Conservation (phyloP, 2,113 vertebrate species). For the Lycocorax pyrrhopterus region DNA sequence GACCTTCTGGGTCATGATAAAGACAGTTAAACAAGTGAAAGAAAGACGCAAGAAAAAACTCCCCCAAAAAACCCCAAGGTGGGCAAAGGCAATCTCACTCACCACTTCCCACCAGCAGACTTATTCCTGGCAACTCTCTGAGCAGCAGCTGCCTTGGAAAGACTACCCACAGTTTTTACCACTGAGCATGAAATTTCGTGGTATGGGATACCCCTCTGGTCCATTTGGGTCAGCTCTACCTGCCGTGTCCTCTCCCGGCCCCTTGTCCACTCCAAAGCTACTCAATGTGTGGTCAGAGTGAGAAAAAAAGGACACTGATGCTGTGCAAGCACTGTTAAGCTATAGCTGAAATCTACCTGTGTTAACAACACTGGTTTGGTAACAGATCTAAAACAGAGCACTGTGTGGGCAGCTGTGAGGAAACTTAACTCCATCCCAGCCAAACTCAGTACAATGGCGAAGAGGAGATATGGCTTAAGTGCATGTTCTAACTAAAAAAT, state of each 20-base stretch:
- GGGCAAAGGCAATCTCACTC: background rate
- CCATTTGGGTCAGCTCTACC: background rate
- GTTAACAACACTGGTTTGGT: background rate
- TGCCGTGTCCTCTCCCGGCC: background rate
- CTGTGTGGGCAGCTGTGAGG: background rate
- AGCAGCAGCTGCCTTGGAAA: background rate
- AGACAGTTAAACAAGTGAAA: background rate
- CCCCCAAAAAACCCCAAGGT: background rate
- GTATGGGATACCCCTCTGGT: background rate
- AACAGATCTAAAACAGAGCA: background rate
- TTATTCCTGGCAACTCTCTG: background rate
- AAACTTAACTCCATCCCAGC: background rate
- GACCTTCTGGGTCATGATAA: background rate
- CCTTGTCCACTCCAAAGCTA: background rate
- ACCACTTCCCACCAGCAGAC: background rate
- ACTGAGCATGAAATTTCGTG: background rate
- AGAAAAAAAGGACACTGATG: background rate
- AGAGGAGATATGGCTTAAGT: background rate
- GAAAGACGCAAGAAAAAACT: background rate
- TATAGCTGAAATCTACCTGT: background rate
- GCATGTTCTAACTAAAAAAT: background rate
- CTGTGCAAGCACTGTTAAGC: background rate
- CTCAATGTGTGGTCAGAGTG: rapidly evolving
- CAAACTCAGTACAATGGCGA: background rate
- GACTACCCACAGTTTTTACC: background rate